Conservation (phyloP, 2,113 vertebrate genomes). For the Chlorocebus sabaeus region DNA sequence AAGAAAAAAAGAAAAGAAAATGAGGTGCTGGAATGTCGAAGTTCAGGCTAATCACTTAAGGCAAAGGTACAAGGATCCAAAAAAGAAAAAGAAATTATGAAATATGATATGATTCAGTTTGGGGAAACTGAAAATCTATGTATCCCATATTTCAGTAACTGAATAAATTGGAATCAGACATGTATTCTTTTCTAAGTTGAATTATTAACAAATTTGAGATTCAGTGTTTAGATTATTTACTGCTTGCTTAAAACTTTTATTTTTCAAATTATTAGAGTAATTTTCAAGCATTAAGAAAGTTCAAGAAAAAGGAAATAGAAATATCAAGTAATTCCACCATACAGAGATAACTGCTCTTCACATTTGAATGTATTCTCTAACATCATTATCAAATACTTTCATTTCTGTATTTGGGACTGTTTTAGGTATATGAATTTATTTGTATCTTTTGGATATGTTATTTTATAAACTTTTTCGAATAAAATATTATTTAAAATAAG, state of each 20-base stretch:
- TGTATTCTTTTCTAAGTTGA: neutral
- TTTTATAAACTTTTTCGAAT: neutral
- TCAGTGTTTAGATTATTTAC: constrained; percentile 38
- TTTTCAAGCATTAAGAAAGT: constrained; percentile 22
- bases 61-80: neutral
- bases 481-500: neutral
- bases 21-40: neutral
- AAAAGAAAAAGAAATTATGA: neutral
- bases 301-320: constrained; percentile 28
- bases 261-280: constrained; percentile 6
- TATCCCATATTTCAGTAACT: neutral
- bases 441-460: neutral
- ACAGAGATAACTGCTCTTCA: neutral
- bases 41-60: neutral
- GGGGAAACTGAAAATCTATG: neutral
- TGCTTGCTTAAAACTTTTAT: neutral
- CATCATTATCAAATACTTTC: neutral
- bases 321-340: neutral
- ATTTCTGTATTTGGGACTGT: constrained; percentile 22
- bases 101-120: neutral
- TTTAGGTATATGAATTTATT: neutral
- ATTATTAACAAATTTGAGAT: constrained; percentile 36
- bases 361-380: constrained; percentile 30
- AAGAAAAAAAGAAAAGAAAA: too few species aligned
- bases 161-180: constrained; percentile 15